Percentiles rank a stretch among this genome's conserved stretches.
phyloP scores from a whole-genome alignment of 2,797 vertebrate species.

The Tokudaia muenninki region DNA sequence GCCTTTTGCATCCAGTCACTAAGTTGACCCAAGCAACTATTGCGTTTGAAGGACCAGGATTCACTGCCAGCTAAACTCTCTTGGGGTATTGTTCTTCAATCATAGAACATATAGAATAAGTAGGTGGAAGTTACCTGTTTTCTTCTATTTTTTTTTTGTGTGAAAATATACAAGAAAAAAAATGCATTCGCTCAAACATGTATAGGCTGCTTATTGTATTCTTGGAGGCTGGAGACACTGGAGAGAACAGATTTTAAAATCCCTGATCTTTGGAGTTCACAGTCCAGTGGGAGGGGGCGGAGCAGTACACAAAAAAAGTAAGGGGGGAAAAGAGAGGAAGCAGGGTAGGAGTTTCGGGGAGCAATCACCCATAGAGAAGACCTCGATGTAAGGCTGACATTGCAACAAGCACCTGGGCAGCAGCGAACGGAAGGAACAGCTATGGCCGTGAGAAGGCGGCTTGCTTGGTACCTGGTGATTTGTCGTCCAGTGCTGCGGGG shows the following conservation, averaged over 20 bases:
- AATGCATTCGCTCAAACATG: not conserved
- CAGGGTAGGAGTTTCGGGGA: not conserved
- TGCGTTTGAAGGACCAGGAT: not conserved
- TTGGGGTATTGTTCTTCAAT: not conserved
- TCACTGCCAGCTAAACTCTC: not conserved
- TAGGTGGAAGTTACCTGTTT: not conserved
- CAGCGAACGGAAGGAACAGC: not conserved
- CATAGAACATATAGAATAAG: not conserved
- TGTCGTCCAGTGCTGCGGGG: not conserved
- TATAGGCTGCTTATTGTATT: not conserved
- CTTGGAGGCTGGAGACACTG: not conserved
- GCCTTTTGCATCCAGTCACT: not conserved
- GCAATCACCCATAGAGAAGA: not conserved
- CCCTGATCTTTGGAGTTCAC: not conserved
- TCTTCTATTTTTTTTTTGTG: not conserved
- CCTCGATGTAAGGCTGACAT: rapidly evolving
- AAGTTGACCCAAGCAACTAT: not conserved
- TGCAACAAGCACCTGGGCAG: rapidly evolving
- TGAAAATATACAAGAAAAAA: constrained; percentile 2
- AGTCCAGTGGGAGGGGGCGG: not conserved
- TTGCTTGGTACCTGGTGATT: rapidly evolving
- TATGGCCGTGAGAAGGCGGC: too few species aligned
- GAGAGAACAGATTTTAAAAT: not conserved
- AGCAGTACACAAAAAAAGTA: not conserved
- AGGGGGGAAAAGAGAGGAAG: not conserved